Conservation (phyloP, 2,888 invertebrate species). For the Metalampra italica region DNA sequence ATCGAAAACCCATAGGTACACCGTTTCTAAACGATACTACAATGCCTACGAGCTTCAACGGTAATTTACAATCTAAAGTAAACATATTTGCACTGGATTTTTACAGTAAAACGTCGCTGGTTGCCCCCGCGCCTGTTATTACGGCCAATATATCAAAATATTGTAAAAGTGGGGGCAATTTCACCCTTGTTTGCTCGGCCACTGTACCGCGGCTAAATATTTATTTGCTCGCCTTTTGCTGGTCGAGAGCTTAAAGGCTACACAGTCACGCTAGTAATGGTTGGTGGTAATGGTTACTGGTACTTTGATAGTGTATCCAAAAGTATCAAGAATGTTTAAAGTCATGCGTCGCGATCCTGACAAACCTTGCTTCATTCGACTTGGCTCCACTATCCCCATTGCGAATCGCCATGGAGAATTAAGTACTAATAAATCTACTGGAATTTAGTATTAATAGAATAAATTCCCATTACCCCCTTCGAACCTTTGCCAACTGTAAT, state of each 20-base stretch:
- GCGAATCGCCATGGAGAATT: too few species aligned
- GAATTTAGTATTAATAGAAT: too few species aligned
- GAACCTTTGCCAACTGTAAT: too few species aligned
- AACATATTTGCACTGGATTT: conserved; percentile 63
- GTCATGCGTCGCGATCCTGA: too few species aligned
- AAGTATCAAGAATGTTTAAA: too few species aligned
- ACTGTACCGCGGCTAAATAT: conserved; percentile 3
- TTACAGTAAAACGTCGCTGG: conserved; percentile 49
- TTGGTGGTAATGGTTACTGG: too few species aligned
- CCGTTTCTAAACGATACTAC: conserved; percentile 16
- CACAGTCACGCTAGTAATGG: background rate
- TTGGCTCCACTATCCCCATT: too few species aligned
- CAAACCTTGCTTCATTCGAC: too few species aligned
- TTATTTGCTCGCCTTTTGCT: conserved; percentile 2
- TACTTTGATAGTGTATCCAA: too few species aligned
- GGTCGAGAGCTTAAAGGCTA: background rate
- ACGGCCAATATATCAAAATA: conserved; percentile 73
- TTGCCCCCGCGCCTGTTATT: conserved; percentile 57
- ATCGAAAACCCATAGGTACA: conserved; percentile 27
- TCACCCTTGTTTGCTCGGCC: conserved; percentile 51
- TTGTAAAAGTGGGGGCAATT: conserved; percentile 61
- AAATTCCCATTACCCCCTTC: too few species aligned
- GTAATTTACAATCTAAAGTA: conserved; percentile 45
- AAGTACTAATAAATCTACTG: too few species aligned
- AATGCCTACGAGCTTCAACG: conserved; percentile 36